Evolutionary conservation across 1,140 invertebrate genomes (phyloP), one percentile per base, ranked within the genome.

Genomic region (Odontomachus brunneus): DNA sequence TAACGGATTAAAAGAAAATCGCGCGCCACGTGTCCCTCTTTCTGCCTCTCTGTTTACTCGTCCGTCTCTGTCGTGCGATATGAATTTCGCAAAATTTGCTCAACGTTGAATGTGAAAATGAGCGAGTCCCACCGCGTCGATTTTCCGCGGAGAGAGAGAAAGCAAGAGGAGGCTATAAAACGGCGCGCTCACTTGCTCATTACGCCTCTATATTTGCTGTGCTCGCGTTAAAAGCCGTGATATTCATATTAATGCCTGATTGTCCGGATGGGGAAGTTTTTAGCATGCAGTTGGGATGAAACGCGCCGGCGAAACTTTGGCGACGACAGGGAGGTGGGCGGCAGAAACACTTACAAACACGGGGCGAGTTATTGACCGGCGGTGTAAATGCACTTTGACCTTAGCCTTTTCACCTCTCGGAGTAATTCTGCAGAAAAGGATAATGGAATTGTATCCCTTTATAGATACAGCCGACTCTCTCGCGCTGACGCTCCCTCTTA

Each of bases 381-480:
- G 5, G 14, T 62, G 48, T 84, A 80, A 84, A 84, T 84, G 74
- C 57, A 71, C 59, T 80, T 62, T 80, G 29, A 80, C 33, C 26
- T 84, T 78, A 83, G 63, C 53, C 19, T 71, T 48, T 84, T 83
- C 11, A 14, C 7, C 22, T 53, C n/a, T 48, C 29, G 22, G 9
- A 44, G 48, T 53, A 80, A 84, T 80, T 55, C 12, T 29, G 26
- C 12, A 29, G 55, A 24, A 44, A 51, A 60, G n/a, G 48, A 49
- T 67, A 76, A 76, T 59, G 19, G 51, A 83, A 78, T 60, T 67
- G 19, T 67, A 67, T 63, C 17, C 29, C n/a, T 49, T 29, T 24
- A n/a, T n/a, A 74, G 53, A 51, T 51, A 55, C 33, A 57, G 48
- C 24, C 4, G 14, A 14, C 26, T 55, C n/a, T 81, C 19, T 67